Evolutionary conservation across 2,888 invertebrate species (phyloP), one percentile per base, ranked within the genome.

Genomic region (Stenoptilia bipunctidactyla): DNA sequence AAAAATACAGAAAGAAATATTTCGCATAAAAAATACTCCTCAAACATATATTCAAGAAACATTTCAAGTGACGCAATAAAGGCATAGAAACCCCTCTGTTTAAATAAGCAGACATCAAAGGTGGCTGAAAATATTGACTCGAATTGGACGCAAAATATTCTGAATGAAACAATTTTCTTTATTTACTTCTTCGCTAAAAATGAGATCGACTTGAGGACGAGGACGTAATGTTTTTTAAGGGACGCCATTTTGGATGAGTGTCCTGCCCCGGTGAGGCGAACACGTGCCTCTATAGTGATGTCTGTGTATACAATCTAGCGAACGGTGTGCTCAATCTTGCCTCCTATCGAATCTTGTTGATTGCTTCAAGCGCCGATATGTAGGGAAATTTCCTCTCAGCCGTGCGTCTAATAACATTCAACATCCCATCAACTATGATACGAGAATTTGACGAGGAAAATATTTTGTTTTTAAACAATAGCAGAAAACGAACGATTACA

Each of bases 101-200:
- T 69, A 72, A 73, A 73, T 68, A 74, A 70, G 61, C 66, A 56
- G 50, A 71, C 72, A 69, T 76, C 75, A 76, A 76, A 76, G 71
- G 65, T 60, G 49, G 49, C 55, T 52, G 55, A 53, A 56, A 61
- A 65, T 62, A 61, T 65, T 61, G 64, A 53, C 51, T 59, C 47
- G 55, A 53, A 62, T 59, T 58, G 59, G 56, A 46, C 45, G 46
- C 36, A 33, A 44, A 44, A 47, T 20, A 44, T 25, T 56, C 58
- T 55, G 61, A 56, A 63, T 63, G 56, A 59, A 64, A 61, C 56
- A 61, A 56, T 65, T 61, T 62, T 46, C 25, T 43, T 40, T 41
- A 37, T 39, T 40, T 15, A 37, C 27, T 30, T 20, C 20, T 20
- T 30, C 12, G 30, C 15, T 12, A 38, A 33, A 40, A 44, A 37